Evolutionary conservation across 2,888 invertebrate species (phyloP).

Genomic region (Rhorus exstirpatorius): DNA sequence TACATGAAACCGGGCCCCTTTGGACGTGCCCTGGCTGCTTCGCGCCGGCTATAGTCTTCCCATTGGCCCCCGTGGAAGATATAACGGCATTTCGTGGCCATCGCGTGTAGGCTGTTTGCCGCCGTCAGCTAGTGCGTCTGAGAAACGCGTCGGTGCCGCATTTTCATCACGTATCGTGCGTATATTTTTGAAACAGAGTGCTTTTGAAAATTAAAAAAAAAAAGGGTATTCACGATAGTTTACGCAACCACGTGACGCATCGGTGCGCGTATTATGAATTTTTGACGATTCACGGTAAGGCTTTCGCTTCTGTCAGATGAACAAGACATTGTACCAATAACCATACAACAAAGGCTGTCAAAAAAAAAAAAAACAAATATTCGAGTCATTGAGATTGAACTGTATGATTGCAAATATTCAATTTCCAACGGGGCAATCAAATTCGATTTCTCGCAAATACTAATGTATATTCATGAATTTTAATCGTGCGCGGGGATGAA

Average conservation of each 20-base stretch:
- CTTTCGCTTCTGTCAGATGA: background rate
- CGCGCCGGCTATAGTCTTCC: conserved; percentile 68
- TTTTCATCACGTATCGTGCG: conserved; percentile 25
- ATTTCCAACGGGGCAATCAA: background rate
- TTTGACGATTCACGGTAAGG: conserved; percentile 44
- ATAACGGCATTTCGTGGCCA: conserved; percentile 78
- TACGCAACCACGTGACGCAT: background rate
- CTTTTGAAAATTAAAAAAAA: background rate
- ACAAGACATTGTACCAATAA: background rate
- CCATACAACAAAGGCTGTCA: background rate
- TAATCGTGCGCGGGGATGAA: background rate
- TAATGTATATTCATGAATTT: conserved; percentile 3
- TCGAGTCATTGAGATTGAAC: background rate
- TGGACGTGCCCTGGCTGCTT: conserved; percentile 68
- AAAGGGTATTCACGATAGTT: conserved; percentile 7
- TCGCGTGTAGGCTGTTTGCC: conserved; percentile 54
- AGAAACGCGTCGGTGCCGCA: conserved; percentile 60
- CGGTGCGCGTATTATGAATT: conserved; percentile 23
- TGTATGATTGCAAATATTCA: background rate
- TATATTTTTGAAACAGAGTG: conserved; percentile 37
- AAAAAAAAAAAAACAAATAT: background rate
- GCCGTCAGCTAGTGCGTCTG: conserved; percentile 59
- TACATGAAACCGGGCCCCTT: conserved; percentile 43
- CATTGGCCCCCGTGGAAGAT: conserved; percentile 77
- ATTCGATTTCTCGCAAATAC: background rate